These are phyloP conservation scores for Istiophorus platypterus DNA, from an alignment of 2,113 vertebrate species.

Conservation along the genomic window DNA sequence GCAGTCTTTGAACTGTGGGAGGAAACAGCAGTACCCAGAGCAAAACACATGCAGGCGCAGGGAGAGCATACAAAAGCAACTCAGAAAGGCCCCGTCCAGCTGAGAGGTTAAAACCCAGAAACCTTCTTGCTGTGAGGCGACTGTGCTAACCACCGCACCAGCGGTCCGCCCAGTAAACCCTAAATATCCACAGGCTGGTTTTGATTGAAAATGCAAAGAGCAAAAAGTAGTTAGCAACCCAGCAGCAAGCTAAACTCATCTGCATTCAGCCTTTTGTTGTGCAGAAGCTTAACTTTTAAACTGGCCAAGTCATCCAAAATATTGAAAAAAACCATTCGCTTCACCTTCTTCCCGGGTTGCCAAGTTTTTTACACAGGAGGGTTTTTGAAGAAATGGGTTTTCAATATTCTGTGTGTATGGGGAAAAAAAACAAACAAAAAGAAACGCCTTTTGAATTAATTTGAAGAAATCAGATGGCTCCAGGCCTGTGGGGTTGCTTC, in stretches of 20 bases:
- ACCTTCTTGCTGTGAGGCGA: neutral
- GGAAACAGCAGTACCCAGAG: too few relatives aligned
- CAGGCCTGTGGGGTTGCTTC: neutral
- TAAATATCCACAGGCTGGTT: neutral
- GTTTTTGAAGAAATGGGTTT: conserved; percentile 33
- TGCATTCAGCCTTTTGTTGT: conserved; percentile 14
- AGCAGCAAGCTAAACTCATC: conserved; percentile 14
- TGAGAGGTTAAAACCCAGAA: too few relatives aligned
- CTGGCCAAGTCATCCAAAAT: conserved; percentile 45
- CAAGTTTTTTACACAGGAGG: conserved; percentile 42
- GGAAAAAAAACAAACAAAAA: too few relatives aligned
- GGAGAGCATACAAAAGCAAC: too few relatives aligned
- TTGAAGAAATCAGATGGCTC: conserved; percentile 40
- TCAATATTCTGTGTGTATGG: conserved; percentile 27
- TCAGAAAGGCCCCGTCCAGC: too few relatives aligned
- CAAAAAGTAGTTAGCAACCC: neutral
- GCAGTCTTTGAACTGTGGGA: too few relatives aligned
- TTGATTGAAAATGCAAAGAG: conserved; percentile 23
- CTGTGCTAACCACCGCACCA: neutral
- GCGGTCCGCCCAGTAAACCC: neutral
- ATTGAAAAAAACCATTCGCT: conserved; percentile 41
- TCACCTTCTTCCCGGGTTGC: conserved; percentile 29
- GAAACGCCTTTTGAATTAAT: conserved; percentile 33
- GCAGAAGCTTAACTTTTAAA: conserved; percentile 14
- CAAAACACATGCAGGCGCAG: too few relatives aligned